These are phyloP conservation scores for Odontocolon sp. DNA, from an alignment of 2,888 invertebrate genomes.

Conservation along the genomic window DNA sequence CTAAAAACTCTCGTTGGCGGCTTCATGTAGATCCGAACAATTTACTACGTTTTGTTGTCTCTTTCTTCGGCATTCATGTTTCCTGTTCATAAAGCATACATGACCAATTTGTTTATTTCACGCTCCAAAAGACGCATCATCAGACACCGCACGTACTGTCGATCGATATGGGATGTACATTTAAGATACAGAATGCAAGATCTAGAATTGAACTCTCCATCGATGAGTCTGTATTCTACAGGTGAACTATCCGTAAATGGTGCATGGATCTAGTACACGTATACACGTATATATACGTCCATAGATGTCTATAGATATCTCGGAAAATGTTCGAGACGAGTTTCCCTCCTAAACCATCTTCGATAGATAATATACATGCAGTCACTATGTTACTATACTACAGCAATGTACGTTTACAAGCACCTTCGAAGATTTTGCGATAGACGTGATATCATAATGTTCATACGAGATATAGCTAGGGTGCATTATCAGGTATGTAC, in stretches of 20 bases:
- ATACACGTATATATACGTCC: background rate
- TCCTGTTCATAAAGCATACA: no score
- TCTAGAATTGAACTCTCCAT: background rate
- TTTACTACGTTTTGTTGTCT: background rate
- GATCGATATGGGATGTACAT: background rate
- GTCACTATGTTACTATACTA: background rate
- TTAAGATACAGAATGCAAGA: background rate
- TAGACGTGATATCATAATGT: slow-evolving; percentile 13
- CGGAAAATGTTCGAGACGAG: slow-evolving; percentile 26
- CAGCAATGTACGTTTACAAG: background rate
- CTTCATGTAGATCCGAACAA: background rate
- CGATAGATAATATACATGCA: slow-evolving; percentile 4
- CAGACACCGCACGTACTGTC: background rate
- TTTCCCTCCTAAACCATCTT: background rate
- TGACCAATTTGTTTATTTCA: background rate
- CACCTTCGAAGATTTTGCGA: slow-evolving; percentile 8
- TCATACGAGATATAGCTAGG: background rate
- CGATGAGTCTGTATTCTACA: background rate
- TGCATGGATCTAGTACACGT: background rate
- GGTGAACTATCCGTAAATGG: slow-evolving; percentile 10
- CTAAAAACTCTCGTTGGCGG: background rate
- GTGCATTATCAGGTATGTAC: background rate
- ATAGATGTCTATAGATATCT: background rate
- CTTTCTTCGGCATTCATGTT: no score
- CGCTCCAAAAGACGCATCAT: background rate